phyloP scores from a whole-genome alignment of 92 coral and sea anemone species.

The Diadumene lineata region DNA sequence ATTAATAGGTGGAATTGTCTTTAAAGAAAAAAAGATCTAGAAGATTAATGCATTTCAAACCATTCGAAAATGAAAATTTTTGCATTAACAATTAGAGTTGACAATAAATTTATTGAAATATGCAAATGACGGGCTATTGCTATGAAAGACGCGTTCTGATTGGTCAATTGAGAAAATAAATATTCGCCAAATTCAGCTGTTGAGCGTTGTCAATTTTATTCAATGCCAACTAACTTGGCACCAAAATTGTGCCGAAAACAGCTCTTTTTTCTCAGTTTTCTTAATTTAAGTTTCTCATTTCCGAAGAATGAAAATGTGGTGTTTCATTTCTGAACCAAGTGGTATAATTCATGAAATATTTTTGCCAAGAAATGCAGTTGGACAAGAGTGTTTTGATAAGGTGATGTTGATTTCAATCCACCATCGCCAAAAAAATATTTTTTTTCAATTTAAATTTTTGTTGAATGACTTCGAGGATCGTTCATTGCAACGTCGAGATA shows the following conservation, averaged over 20 bases:
- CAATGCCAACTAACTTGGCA: slow-evolving; percentile 21
- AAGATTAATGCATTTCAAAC: no score
- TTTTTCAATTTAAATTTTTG: background rate
- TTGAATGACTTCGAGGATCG: no score
- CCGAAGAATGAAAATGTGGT: slow-evolving; percentile 71
- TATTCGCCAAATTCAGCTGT: slow-evolving; percentile 45
- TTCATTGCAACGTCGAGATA: background rate
- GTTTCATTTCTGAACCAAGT: slow-evolving; percentile 92
- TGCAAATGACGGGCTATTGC: slow-evolving; percentile 23
- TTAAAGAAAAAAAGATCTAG: no score
- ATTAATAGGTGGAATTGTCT: no score
- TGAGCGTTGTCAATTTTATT: slow-evolving; percentile 30
- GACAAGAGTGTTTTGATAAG: slow-evolving; percentile 99
- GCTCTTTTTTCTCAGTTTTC: background rate
- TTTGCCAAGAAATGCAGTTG: slow-evolving; percentile 84
- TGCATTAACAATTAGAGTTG: slow-evolving; percentile 20
- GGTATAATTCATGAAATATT: slow-evolving; percentile 95
- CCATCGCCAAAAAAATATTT: no score
- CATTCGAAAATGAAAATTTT: slow-evolving; percentile 19
- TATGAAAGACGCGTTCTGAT: slow-evolving; percentile 29
- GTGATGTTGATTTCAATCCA: no score
- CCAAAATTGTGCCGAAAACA: background rate
- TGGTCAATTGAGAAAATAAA: slow-evolving; percentile 35
- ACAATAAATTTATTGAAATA: slow-evolving; percentile 22
- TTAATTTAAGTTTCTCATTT: background rate